Base-by-base conservation (phyloP, 2,888 invertebrate species). In the Hirtodrosophila trivittata region DNA sequence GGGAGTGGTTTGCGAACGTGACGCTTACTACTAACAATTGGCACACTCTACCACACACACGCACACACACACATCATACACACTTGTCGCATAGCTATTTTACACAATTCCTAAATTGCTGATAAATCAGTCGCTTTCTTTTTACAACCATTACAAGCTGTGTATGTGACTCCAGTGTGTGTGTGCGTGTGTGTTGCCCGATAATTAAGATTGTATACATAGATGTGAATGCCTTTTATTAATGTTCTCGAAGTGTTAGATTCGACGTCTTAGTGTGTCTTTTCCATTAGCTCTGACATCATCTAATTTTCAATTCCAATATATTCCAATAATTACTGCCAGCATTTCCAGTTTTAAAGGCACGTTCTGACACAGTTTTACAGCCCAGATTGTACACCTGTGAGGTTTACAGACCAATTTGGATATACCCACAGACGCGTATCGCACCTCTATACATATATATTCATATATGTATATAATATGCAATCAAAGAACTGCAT, bases 41-140 rank as follows among this genome's bases (percentile, higher is more conserved):
- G 66, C 85, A 69, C 81, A 83, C 69, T 66, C 72, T 32, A 13
- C 37, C 28, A 18, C 35, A 57, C 39, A 55, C 32, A 42, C 41
- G 7, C 39, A 28, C 51, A 47, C 32, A 59, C n/a, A 30, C 6
- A 25, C 14, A 28, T 7, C 16, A 50, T 13, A 56, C 37, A 13
- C 38, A 56, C 56, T 57, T 64, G 63, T 51, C 33, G 45, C 33
- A 37, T 37, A 39, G 58, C 66, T 76, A 41, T 38, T 77, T 84
- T 77, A 84, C 81, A 81, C 81, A 80, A 73, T 56, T 58, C 56
- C 49, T 58, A 59, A 73, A 66, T 72, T 67, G 65, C 57, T 80
- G 77, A 80, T 80, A 76, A 83, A 83, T 78, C 83, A 60, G 62
- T 50, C 60, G 60, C 77, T 77, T 84, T 77, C 77, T 77, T 84